Conservation (phyloP, 1,140 invertebrate genomes). For the Danaus melanippus region DNA sequence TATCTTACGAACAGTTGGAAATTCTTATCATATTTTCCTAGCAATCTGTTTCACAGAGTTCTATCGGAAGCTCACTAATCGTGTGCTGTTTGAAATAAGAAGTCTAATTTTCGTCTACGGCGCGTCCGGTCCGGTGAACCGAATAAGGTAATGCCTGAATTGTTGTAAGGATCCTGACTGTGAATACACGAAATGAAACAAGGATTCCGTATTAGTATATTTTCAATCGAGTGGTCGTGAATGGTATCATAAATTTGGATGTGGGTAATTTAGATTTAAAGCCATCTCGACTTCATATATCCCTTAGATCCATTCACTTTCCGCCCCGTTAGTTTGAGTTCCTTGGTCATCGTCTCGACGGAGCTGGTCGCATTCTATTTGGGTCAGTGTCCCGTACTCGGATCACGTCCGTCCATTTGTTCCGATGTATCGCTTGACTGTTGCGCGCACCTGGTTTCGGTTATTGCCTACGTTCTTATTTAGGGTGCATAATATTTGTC, state of each 20-base stretch:
- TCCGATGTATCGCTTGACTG: slow-evolving; percentile 40
- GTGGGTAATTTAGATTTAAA: no score
- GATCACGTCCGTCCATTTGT: slow-evolving; percentile 57
- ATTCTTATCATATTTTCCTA: no score
- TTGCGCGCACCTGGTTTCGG: slow-evolving; percentile 42
- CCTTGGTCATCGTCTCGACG: slow-evolving; percentile 8
- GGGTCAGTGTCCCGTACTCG: slow-evolving; percentile 23
- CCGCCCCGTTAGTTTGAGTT: slow-evolving; percentile 11
- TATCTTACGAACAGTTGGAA: no score
- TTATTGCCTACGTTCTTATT: slow-evolving; percentile 34
- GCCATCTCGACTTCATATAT: background rate
- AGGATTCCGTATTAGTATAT: background rate
- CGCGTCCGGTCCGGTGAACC: slow-evolving; percentile 29
- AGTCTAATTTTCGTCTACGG: slow-evolving; percentile 23
- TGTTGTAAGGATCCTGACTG: slow-evolving; percentile 4
- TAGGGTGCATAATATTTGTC: slow-evolving; percentile 37
- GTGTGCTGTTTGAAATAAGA: slow-evolving; percentile 26
- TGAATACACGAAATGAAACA: background rate
- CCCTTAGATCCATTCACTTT: slow-evolving; percentile 10
- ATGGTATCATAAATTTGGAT: no score
- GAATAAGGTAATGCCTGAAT: slow-evolving; percentile 26
- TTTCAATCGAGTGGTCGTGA: no score
- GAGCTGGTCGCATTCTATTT: slow-evolving; percentile 18
- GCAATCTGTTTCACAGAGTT: no score
- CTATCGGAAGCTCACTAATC: slow-evolving; percentile 15